A percentile compares a stretch with the other conserved stretches of the same genome.
Conservation (phyloP, 1,140 invertebrate genomes). For the Elymnias hypermnestra region DNA sequence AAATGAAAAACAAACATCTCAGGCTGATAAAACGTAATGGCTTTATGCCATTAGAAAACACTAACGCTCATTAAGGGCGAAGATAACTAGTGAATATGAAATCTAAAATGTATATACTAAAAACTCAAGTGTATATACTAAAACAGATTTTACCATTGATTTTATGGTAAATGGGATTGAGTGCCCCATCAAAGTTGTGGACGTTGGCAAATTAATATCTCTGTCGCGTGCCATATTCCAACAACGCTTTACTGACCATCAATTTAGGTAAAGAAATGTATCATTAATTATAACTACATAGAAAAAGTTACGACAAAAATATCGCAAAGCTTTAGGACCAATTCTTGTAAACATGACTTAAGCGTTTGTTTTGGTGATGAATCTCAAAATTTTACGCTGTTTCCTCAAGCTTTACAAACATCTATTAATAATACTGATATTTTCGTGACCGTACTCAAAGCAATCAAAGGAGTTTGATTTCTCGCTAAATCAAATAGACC, state of each 20-base stretch:
- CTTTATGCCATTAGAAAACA: constrained; percentile 34
- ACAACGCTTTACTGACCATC: neutral
- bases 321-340: neutral
- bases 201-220: constrained; percentile 1
- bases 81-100: constrained; percentile 18
- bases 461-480: no score
- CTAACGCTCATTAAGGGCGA: constrained; percentile 27
- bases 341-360: no score
- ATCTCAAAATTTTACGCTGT: no score
- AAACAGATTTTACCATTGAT: neutral
- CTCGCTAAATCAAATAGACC: no score
- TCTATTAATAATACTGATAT: no score
- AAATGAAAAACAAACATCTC: constrained; percentile 36
- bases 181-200: neutral
- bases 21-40: constrained; percentile 40
- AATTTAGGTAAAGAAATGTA: neutral
- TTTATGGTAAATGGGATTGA: constrained; percentile 4
- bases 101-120: neutral
- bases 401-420: no score
- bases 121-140: neutral
- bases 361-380: no score
- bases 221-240: neutral
- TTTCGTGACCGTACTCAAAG: no score
- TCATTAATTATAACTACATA: no score
- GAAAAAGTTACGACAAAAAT: neutral